A percentile compares a stretch with the other conserved stretches of the same genome.
Conservation (phyloP, 2,797 vertebrate genomes). For the Enteromius trimaculatus region DNA sequence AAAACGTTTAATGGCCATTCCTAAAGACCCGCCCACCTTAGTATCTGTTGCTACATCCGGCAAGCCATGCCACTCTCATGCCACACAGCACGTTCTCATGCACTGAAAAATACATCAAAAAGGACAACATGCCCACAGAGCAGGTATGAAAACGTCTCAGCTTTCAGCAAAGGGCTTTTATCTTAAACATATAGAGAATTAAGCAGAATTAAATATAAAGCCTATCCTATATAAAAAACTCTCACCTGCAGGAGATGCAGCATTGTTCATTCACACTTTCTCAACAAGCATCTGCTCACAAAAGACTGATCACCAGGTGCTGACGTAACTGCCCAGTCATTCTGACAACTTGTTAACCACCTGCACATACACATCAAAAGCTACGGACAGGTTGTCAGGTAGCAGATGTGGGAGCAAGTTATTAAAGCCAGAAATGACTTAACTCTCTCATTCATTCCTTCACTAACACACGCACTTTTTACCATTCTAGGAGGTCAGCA, state of each 20-base stretch:
- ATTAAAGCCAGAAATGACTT: conserved; percentile 64
- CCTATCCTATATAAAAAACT: no score
- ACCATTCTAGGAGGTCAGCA: conserved; percentile 41
- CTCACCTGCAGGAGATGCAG: neutral
- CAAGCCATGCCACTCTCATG: no score
- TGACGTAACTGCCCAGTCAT: neutral
- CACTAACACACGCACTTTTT: conserved; percentile 18
- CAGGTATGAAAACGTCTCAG: no score
- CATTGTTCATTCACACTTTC: neutral
- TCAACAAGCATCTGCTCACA: neutral
- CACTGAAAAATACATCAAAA: no score
- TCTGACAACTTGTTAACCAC: neutral
- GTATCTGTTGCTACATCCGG: no score
- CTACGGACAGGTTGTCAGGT: conserved; percentile 52
- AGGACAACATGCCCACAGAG: no score
- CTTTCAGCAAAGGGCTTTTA: neutral
- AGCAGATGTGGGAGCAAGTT: conserved; percentile 54
- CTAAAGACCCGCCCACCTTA: no score
- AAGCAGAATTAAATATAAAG: neutral
- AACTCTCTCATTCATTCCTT: conserved; percentile 57
- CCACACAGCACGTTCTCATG: no score
- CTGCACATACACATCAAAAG: conserved; percentile 2
- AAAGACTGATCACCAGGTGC: neutral
- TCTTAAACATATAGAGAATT: neutral
- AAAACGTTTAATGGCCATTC: no score